Evolutionary conservation across 2,797 vertebrate genomes (phyloP).

Genomic region (Emys orbicularis): DNA sequence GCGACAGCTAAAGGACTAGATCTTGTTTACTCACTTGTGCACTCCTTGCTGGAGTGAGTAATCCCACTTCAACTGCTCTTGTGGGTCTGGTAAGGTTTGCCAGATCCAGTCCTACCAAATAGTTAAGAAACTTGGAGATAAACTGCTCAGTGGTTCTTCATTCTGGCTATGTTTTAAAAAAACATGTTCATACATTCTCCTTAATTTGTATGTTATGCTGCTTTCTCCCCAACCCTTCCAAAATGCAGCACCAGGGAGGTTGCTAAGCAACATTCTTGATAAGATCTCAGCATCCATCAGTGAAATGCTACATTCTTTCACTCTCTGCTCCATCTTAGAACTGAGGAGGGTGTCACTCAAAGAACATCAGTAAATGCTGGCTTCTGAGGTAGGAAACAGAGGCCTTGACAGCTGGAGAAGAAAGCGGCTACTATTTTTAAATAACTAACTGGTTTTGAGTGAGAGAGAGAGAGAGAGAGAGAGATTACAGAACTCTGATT

Average conservation of each 20-base stretch:
- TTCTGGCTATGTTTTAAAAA: neutral
- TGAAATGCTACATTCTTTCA: neutral
- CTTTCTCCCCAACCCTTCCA: neutral
- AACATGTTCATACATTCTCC: fast-evolving
- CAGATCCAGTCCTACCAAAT: neutral
- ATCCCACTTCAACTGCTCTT: fast-evolving
- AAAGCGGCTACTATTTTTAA: constrained; percentile 48
- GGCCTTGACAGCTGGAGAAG: constrained; percentile 42
- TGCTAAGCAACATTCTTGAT: constrained; percentile 56
- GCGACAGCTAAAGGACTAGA: neutral
- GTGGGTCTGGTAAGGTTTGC: neutral
- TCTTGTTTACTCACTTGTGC: neutral
- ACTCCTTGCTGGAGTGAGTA: neutral
- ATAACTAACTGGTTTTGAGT: neutral
- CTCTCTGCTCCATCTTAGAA: constrained; percentile 20
- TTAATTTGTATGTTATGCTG: constrained; percentile 25
- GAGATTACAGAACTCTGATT: neutral
- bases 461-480: neutral
- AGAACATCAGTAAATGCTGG: constrained; percentile 1
- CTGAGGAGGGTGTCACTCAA: neutral
- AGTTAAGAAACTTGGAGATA: neutral
- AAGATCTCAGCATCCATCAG: constrained; percentile 20
- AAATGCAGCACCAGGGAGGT: neutral
- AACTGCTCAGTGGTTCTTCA: neutral
- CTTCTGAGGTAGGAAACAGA: constrained; percentile 47